Percentiles rank a stretch among this genome's conserved stretches.
phyloP scores from a whole-genome alignment of 2,113 vertebrate genomes.

The Amazona guildingii region DNA sequence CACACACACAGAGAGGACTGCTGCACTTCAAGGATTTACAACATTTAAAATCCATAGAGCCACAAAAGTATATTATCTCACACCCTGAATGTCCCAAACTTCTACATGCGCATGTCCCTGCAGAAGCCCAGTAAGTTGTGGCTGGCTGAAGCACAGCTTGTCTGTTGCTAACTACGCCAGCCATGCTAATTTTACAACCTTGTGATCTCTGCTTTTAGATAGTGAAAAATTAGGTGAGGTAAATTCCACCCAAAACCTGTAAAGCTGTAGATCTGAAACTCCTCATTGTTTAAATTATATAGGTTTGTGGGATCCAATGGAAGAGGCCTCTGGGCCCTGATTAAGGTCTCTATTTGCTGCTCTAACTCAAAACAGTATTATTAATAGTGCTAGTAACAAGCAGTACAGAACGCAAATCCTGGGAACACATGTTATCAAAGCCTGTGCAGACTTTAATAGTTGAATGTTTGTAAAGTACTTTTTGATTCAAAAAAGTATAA shows the following conservation, averaged over 20 bases:
- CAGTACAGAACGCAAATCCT: slow-evolving; percentile 2
- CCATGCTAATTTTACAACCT: neutral
- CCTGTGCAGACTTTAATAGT: neutral
- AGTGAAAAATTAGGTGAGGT: neutral
- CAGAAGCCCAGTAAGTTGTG: neutral
- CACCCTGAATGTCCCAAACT: neutral
- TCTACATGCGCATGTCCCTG: fast-evolving
- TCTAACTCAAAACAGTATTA: slow-evolving; percentile 3
- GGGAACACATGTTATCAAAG: slow-evolving; percentile 12
- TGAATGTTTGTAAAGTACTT: neutral
- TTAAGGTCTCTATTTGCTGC: neutral
- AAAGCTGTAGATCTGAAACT: neutral
- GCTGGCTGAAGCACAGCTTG: neutral
- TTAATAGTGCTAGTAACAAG: slow-evolving; percentile 9
- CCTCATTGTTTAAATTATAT: neutral
- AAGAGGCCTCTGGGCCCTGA: neutral
- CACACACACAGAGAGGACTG: neutral
- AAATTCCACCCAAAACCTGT: neutral
- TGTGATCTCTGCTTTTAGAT: neutral
- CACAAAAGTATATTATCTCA: neutral
- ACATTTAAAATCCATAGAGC: neutral
- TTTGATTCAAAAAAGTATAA: neutral
- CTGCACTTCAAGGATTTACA: neutral
- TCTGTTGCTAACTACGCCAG: neutral
- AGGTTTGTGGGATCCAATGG: neutral